These are phyloP conservation scores for Buteo buteo DNA, from an alignment of 2,113 vertebrate genomes.

Conservation along the genomic window DNA sequence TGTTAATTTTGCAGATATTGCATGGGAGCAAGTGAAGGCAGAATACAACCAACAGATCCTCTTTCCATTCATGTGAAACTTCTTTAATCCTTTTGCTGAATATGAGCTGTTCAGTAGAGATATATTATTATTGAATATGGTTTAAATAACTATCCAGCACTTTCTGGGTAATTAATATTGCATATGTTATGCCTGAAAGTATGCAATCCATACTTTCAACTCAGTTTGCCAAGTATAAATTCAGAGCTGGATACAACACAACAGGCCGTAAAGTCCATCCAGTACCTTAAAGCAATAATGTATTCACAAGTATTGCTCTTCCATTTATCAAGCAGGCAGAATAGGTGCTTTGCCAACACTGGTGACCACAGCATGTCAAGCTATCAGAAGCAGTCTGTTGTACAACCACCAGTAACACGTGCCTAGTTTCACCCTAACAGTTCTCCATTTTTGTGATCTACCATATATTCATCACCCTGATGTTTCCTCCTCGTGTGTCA, in stretches of 20 bases:
- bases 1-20: neutral
- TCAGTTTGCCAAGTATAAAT: neutral
- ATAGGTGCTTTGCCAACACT: neutral
- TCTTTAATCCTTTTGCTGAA: neutral
- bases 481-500: neutral
- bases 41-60: neutral
- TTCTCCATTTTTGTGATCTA: neutral
- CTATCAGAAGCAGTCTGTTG: neutral
- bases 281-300: neutral
- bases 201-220: neutral
- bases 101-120: neutral
- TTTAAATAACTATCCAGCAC: slow-evolving; percentile 11
- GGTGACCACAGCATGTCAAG: neutral
- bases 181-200: neutral
- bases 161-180: slow-evolving; percentile 7
- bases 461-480: neutral
- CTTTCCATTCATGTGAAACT: neutral
- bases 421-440: neutral
- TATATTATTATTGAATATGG: neutral
- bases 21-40: neutral
- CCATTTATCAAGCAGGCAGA: neutral
- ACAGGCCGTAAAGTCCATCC: neutral
- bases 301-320: neutral
- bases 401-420: neutral
- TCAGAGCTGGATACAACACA: neutral